These are phyloP conservation scores for Reticulitermes lucifugus DNA, from an alignment of 2,888 invertebrate species.

Conservation along the genomic window DNA sequence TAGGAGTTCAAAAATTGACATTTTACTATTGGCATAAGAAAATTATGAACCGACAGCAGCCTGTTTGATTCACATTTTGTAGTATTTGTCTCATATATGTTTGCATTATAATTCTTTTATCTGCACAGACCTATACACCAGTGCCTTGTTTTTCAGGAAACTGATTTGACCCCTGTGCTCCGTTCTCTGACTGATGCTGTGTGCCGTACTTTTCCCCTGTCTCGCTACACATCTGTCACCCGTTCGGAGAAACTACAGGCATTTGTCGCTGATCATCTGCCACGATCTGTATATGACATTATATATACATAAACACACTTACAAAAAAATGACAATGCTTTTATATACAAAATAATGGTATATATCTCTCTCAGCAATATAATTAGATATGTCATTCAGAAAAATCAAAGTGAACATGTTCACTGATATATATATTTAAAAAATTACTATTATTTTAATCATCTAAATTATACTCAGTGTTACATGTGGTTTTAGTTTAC, in stretches of 20 bases:
- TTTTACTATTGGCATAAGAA: too few relatives aligned
- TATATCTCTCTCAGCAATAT: not conserved
- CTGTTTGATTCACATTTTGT: too few relatives aligned
- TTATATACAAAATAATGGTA: not conserved
- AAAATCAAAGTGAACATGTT: not conserved
- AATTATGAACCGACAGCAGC: too few relatives aligned
- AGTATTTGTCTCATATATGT: too few relatives aligned
- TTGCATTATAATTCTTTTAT: too few relatives aligned
- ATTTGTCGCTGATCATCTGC: slow-evolving; percentile 83
- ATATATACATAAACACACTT: slow-evolving; percentile 66
- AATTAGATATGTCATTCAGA: not conserved
- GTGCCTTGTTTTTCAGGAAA: slow-evolving; percentile 68
- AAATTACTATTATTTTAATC: too few relatives aligned
- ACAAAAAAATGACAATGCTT: not conserved
- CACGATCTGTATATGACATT: slow-evolving; percentile 83
- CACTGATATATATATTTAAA: too few relatives aligned
- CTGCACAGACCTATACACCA: too few relatives aligned
- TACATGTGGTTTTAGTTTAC: too few relatives aligned
- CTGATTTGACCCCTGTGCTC: slow-evolving; percentile 81
- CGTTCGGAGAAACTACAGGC: slow-evolving; percentile 83
- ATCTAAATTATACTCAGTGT: too few relatives aligned
- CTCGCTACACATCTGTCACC: slow-evolving; percentile 86
- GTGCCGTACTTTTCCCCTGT: slow-evolving; percentile 83
- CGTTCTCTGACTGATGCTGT: slow-evolving; percentile 82
- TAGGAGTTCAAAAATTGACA: too few relatives aligned